phyloP scores from a whole-genome alignment of 2,113 vertebrate species.

The Lipotes vexillifer region DNA sequence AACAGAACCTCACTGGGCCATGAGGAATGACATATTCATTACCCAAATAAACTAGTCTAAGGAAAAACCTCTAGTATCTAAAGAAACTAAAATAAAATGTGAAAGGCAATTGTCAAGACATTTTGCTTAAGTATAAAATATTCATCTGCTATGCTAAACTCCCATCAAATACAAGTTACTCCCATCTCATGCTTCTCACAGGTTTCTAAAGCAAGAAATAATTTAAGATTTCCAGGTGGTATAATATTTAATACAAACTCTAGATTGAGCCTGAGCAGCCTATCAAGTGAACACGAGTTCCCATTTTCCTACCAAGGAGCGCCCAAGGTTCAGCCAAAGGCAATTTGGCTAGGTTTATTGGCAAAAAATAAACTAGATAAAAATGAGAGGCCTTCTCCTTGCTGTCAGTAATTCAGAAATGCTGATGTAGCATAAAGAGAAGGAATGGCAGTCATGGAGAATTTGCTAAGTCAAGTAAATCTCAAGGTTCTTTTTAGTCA shows the following conservation, averaged over 20 bases:
- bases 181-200: slow-evolving; percentile 43
- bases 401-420: slow-evolving; percentile 67
- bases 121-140: slow-evolving; percentile 58
- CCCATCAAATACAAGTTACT: slow-evolving; percentile 3
- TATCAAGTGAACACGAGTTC: slow-evolving; percentile 58
- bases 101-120: slow-evolving; percentile 53
- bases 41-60: slow-evolving; percentile 60
- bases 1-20: slow-evolving; percentile 41
- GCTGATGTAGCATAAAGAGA: slow-evolving; percentile 60
- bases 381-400: slow-evolving; percentile 72
- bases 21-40: slow-evolving; percentile 72
- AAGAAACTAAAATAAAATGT: slow-evolving; percentile 54
- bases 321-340: slow-evolving; percentile 31
- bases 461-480: slow-evolving; percentile 55
- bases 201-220: slow-evolving; percentile 68
- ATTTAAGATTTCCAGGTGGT: slow-evolving; percentile 76
- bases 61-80: slow-evolving; percentile 42
- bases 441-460: slow-evolving; percentile 26
- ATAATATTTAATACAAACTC: slow-evolving; percentile 66
- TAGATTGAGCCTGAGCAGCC: slow-evolving; percentile 48
- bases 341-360: slow-evolving; percentile 72
- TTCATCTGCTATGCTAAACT: slow-evolving; percentile 38
- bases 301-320: slow-evolving; percentile 55
- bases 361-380: slow-evolving; percentile 68
- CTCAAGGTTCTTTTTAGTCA: slow-evolving; percentile 69